phyloP scores from a whole-genome alignment of 2,888 invertebrate species.

The Trissolcus brochymenae region DNA sequence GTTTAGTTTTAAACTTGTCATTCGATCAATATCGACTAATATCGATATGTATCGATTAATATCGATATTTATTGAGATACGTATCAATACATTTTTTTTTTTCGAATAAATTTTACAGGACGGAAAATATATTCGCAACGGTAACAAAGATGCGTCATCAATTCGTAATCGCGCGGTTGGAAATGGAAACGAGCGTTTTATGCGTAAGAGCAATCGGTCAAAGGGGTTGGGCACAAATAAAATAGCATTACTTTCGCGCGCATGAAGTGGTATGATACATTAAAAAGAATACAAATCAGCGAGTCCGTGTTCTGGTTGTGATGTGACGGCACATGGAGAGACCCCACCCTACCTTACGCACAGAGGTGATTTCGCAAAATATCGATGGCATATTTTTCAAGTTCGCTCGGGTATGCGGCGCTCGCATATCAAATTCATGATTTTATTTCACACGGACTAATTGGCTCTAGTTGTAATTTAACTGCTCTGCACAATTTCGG shows the following conservation, averaged over 20 bases:
- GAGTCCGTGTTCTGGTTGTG: not conserved
- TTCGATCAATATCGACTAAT: too few relatives aligned
- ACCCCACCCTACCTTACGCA: too few relatives aligned
- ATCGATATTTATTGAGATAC: too few relatives aligned
- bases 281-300: constrained; percentile 1
- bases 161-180: constrained; percentile 37
- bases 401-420: constrained; percentile 1
- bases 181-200: constrained; percentile 44
- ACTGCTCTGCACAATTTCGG: too few relatives aligned
- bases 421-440: constrained; percentile 19
- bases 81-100: too few relatives aligned
- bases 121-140: not conserved
- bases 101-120: constrained; percentile 19
- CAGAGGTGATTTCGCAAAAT: constrained; percentile 2
- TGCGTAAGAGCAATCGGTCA: constrained; percentile 29
- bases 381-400: constrained; percentile 15
- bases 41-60: too few relatives aligned
- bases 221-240: constrained; percentile 30
- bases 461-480: constrained; percentile 2
- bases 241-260: constrained; percentile 12
- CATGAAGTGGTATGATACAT: not conserved
- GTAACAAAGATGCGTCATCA: constrained; percentile 23
- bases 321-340: too few relatives aligned
- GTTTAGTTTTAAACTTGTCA: too few relatives aligned
- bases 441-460: constrained; percentile 23